A percentile compares a stretch with the other conserved stretches of the same genome.
These are phyloP conservation scores for Brenthis hecate DNA, from an alignment of 2,888 invertebrate species.

Conservation along the genomic window DNA sequence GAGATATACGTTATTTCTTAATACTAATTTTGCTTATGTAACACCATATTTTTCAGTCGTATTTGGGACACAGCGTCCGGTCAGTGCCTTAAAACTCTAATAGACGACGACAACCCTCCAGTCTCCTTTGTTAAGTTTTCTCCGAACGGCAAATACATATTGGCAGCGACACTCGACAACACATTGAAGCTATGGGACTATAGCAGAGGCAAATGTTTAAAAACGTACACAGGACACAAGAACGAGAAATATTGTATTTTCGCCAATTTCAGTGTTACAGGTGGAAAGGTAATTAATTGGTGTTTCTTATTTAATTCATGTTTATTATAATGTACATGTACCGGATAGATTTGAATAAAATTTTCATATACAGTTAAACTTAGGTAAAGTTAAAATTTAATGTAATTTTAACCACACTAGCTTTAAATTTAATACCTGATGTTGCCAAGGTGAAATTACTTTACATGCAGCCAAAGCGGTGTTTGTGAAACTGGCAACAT, in stretches of 20 bases:
- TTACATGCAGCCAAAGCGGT: no score
- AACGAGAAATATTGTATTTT: constrained; percentile 99
- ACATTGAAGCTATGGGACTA: constrained; percentile 99
- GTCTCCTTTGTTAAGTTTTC: constrained; percentile 99
- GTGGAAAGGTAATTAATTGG: constrained; percentile 92
- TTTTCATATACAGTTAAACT: no score
- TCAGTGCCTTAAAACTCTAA: constrained; percentile 98
- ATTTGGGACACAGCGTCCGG: constrained; percentile 99
- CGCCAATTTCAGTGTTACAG: constrained; percentile 99
- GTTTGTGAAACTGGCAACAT: no score
- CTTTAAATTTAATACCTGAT: no score
- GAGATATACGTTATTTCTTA: no score
- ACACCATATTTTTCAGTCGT: constrained; percentile 85
- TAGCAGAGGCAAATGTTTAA: constrained; percentile 98
- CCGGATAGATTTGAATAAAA: no score
- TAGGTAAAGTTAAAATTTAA: no score
- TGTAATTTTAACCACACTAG: no score
- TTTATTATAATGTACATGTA: not conserved
- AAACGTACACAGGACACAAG: constrained; percentile 98
- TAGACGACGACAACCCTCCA: constrained; percentile 99
- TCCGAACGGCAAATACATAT: constrained; percentile 99
- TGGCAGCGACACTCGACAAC: constrained; percentile 99
- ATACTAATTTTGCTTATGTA: no score
- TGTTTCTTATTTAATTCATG: not conserved
- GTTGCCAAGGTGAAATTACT: no score